phyloP scores from a whole-genome alignment of 2,888 invertebrate genomes.

The Tromatobia lineatoria region DNA sequence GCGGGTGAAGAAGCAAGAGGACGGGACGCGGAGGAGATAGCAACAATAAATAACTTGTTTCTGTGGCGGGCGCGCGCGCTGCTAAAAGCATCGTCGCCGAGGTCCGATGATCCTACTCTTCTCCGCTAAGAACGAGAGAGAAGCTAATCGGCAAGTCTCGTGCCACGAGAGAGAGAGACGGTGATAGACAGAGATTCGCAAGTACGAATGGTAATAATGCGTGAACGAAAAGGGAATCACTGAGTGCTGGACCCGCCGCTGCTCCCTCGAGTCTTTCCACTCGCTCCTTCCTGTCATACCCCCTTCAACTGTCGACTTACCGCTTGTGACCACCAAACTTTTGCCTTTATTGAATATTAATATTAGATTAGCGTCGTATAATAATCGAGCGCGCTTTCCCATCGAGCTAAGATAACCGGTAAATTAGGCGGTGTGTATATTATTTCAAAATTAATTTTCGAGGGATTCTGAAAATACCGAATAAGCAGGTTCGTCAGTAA shows the following conservation, averaged over 20 bases:
- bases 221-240: slow-evolving; percentile 64
- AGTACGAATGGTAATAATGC: slow-evolving; percentile 69
- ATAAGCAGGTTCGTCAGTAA: too few species aligned
- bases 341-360: slow-evolving; percentile 67
- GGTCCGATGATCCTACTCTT: slow-evolving; percentile 65
- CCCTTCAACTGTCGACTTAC: slow-evolving; percentile 67
- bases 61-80: slow-evolving; percentile 69
- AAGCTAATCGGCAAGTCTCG: slow-evolving; percentile 48
- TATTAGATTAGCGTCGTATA: slow-evolving; percentile 61
- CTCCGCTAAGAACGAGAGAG: slow-evolving; percentile 20
- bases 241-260: slow-evolving; percentile 52
- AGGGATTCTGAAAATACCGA: neutral
- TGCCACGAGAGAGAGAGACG: slow-evolving; percentile 46
- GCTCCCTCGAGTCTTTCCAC: slow-evolving; percentile 4
- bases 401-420: slow-evolving; percentile 6
- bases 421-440: slow-evolving; percentile 24
- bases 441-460: neutral
- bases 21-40: slow-evolving; percentile 78
- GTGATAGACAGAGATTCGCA: slow-evolving; percentile 55
- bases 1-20: slow-evolving; percentile 56
- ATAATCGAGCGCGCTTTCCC: slow-evolving; percentile 12
- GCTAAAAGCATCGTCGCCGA: slow-evolving; percentile 82
- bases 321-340: slow-evolving; percentile 35
- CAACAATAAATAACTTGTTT: slow-evolving; percentile 84
- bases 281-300: slow-evolving; percentile 64